phyloP scores from a whole-genome alignment of 2,888 invertebrate species.

The Apoda limacodes region DNA sequence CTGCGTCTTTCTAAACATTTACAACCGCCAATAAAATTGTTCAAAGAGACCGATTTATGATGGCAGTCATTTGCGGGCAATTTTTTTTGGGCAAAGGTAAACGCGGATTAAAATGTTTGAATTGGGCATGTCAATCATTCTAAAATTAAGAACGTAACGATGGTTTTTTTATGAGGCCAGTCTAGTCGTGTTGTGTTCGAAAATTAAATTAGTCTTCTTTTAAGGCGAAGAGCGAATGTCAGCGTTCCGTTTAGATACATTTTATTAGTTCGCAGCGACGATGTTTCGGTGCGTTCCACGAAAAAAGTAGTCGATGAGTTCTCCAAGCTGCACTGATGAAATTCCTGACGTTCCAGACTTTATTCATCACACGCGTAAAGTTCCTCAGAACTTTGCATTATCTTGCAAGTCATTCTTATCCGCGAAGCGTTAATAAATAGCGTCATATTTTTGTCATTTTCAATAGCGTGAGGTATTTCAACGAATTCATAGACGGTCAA shows the following conservation, averaged over 20 bases:
- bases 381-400: constrained; percentile 57
- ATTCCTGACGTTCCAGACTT: constrained; percentile 52
- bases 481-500: constrained; percentile 51
- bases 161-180: too few relatives aligned
- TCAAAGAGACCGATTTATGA: constrained; percentile 54
- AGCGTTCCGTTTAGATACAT: constrained; percentile 42
- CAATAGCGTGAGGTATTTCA: constrained; percentile 53
- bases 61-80: constrained; percentile 35
- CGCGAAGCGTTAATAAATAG: constrained; percentile 52
- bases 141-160: constrained; percentile 30
- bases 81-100: constrained; percentile 23
- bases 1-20: constrained; percentile 54
- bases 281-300: constrained; percentile 38
- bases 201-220: constrained; percentile 30
- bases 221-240: constrained; percentile 27
- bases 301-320: too few relatives aligned
- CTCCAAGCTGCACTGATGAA: constrained; percentile 61
- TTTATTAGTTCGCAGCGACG: constrained; percentile 32
- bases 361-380: constrained; percentile 62
- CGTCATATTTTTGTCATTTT: constrained; percentile 49
- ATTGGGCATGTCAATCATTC: constrained; percentile 42
- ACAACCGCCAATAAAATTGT: constrained; percentile 54
- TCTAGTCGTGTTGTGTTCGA: constrained; percentile 25
- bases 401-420: constrained; percentile 40
- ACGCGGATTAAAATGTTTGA: constrained; percentile 25